Evolutionary conservation across 2,797 vertebrate genomes (phyloP).

Genomic region (Sternotherus odoratus): DNA sequence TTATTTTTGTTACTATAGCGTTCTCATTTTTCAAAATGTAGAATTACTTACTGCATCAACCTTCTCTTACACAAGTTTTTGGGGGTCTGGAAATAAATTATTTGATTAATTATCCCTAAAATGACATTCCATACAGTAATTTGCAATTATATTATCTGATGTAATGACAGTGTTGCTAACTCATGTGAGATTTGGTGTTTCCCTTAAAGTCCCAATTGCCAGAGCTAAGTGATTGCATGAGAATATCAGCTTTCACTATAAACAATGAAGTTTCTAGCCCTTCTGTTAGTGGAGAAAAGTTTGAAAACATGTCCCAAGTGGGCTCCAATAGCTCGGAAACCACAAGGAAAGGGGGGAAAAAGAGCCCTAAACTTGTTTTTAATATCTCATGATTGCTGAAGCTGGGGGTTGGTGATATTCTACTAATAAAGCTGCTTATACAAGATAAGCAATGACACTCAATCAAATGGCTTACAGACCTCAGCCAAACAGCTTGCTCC

Average conservation of each 20-base stretch:
- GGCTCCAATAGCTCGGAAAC: fast-evolving
- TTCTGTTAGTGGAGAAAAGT: background rate
- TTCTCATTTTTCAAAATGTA: background rate
- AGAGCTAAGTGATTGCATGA: background rate
- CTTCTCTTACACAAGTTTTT: background rate
- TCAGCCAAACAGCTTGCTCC: background rate
- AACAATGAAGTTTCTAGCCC: background rate
- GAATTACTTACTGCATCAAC: background rate
- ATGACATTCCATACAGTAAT: fast-evolving
- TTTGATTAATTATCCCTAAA: background rate
- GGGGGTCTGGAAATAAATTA: background rate
- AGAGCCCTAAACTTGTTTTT: fast-evolving
- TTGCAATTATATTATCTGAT: background rate
- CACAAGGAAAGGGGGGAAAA: background rate
- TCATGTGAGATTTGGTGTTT: background rate
- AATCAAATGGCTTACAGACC: background rate
- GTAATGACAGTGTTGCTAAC: background rate
- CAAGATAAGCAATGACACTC: background rate
- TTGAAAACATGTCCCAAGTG: background rate
- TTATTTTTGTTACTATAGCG: background rate
- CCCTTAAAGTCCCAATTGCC: background rate
- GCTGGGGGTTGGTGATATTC: fast-evolving
- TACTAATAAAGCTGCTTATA: fast-evolving
- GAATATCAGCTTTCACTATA: background rate
- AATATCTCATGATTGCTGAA: background rate